phyloP scores from a whole-genome alignment of 2,797 vertebrate species.

The Pachyuromys duprasi region DNA sequence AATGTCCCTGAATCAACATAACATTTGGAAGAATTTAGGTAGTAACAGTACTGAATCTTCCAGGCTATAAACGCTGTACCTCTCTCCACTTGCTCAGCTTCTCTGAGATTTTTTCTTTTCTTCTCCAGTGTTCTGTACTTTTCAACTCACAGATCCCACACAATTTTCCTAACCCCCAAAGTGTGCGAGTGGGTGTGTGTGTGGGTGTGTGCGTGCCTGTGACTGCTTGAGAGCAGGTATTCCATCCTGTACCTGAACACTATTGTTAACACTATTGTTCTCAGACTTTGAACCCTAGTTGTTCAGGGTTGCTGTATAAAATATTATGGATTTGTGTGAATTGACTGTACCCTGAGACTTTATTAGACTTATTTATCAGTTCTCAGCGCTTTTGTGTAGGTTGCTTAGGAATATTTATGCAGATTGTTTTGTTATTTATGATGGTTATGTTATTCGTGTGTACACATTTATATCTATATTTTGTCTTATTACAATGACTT shows the following conservation, averaged over 20 bases:
- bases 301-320: not conserved
- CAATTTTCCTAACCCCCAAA: not conserved
- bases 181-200: not conserved
- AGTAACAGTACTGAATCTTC: not conserved
- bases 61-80: not conserved
- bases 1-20: not conserved
- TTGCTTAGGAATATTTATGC: conserved; percentile 4
- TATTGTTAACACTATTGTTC: not conserved
- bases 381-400: not conserved
- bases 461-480: not conserved
- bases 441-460: not conserved
- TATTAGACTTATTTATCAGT: conserved; percentile 18
- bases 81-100: conserved; percentile 13
- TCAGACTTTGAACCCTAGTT: conserved; percentile 35
- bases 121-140: not conserved
- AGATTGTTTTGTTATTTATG: not conserved
- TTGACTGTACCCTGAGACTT: not conserved
- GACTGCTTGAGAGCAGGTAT: not conserved
- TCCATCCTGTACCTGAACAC: too few species aligned
- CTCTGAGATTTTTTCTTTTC: not conserved
- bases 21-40: not conserved
- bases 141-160: not conserved
- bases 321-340: not conserved
- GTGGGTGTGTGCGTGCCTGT: not conserved
- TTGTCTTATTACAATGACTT: not conserved